These are phyloP conservation scores for Drosophila kambysellisi DNA, from an alignment of 2,888 invertebrate species.

Conservation along the genomic window DNA sequence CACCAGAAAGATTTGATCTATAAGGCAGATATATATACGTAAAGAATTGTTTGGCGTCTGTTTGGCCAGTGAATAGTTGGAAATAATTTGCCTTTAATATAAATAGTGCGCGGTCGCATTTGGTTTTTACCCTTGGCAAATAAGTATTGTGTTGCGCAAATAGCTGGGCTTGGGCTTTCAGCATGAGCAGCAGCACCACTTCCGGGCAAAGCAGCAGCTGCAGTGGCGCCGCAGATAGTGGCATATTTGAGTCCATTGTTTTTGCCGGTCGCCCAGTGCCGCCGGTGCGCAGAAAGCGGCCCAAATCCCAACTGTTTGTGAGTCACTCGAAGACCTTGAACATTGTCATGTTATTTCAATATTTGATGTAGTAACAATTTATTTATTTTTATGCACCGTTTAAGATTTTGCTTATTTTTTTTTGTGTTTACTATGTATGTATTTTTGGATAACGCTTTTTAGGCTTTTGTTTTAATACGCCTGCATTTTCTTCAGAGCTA, in stretches of 20 bases:
- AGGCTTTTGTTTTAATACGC: slow-evolving; percentile 14
- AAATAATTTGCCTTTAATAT: slow-evolving; percentile 46
- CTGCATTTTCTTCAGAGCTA: slow-evolving; percentile 60
- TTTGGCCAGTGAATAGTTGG: slow-evolving; percentile 67
- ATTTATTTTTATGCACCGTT: slow-evolving; percentile 30
- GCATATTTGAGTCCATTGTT: slow-evolving; percentile 69
- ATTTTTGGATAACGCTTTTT: slow-evolving; percentile 29
- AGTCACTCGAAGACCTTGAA: slow-evolving; percentile 65
- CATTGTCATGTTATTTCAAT: slow-evolving; percentile 25
- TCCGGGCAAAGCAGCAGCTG: slow-evolving; percentile 82
- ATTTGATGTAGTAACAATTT: slow-evolving; percentile 47
- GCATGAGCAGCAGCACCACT: slow-evolving; percentile 79
- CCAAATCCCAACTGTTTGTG: slow-evolving; percentile 82
- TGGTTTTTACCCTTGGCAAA: slow-evolving; percentile 23
- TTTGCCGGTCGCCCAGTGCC: slow-evolving; percentile 81
- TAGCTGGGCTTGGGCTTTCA: slow-evolving; percentile 28
- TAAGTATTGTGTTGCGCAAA: slow-evolving; percentile 62
- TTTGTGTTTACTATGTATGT: slow-evolving; percentile 19
- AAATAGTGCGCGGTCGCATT: slow-evolving; percentile 35
- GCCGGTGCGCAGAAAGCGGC: slow-evolving; percentile 82
- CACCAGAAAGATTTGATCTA: slow-evolving; percentile 26
- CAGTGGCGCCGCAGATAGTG: slow-evolving; percentile 38
- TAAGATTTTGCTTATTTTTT: slow-evolving; percentile 32
- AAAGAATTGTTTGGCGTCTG: slow-evolving; percentile 68
- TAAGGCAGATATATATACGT: slow-evolving; percentile 1